These are phyloP conservation scores for Empis livida DNA, from an alignment of 2,888 invertebrate species.

Conservation along the genomic window DNA sequence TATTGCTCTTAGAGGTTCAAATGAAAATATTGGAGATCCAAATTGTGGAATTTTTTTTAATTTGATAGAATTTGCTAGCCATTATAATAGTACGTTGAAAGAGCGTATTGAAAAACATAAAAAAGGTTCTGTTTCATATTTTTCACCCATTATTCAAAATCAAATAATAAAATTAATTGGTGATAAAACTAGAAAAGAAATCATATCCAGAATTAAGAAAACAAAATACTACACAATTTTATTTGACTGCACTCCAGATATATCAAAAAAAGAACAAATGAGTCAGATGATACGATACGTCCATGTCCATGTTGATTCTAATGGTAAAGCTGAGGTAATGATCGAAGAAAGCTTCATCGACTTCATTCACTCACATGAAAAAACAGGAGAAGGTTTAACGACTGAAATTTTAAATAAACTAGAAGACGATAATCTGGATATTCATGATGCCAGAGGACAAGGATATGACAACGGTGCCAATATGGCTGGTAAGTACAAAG, in stretches of 20 bases:
- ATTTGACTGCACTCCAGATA: not conserved
- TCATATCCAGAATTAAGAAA: not conserved
- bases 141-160: not conserved
- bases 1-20: not conserved
- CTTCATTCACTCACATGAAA: not conserved
- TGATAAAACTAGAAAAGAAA: not conserved
- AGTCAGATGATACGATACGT: not conserved
- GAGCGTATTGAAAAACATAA: not conserved
- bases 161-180: not conserved
- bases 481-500: not conserved
- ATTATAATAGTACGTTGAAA: not conserved
- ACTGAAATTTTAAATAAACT: not conserved
- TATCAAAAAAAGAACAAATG: not conserved
- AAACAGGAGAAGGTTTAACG: not conserved
- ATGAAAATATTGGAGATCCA: not conserved
- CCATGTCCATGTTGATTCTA: not conserved
- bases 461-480: not conserved
- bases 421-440: not conserved
- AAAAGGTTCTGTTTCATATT: not conserved
- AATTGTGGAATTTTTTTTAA: not conserved
- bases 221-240: conserved; percentile 1
- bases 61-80: not conserved
- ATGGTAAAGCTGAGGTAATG: not conserved
- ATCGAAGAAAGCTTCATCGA: not conserved
- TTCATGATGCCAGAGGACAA: not conserved